A percentile compares a stretch with the other conserved stretches of the same genome.
Conservation (phyloP, 2,113 vertebrate genomes). For the Oreocharis arfaki region DNA sequence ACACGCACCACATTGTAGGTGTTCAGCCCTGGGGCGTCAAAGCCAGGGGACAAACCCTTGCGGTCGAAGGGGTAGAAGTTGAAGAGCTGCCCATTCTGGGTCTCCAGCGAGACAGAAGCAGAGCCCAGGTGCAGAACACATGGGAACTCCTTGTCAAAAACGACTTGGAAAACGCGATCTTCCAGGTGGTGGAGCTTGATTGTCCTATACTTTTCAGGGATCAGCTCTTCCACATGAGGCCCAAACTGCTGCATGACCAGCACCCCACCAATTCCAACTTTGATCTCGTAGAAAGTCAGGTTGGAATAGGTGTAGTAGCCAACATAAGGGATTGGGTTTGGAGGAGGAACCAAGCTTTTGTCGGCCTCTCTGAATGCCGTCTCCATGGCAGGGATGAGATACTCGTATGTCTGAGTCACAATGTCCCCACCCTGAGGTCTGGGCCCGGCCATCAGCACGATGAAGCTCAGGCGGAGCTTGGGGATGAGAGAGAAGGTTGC, state of each 20-base stretch:
- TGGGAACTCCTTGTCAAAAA: slow-evolving; percentile 85
- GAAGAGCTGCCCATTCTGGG: slow-evolving; percentile 87
- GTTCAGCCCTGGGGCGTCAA: slow-evolving; percentile 89
- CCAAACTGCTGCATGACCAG: slow-evolving; percentile 90
- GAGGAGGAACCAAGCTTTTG: slow-evolving; percentile 72
- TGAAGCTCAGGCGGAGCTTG: slow-evolving; percentile 81
- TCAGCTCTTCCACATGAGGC: slow-evolving; percentile 80
- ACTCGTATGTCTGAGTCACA: slow-evolving; percentile 70
- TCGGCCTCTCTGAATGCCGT: slow-evolving; percentile 77
- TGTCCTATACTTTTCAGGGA: slow-evolving; percentile 80
- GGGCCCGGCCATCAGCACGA: slow-evolving; percentile 84
- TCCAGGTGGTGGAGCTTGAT: slow-evolving; percentile 83
- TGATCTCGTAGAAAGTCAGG: slow-evolving; percentile 89
- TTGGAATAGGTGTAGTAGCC: slow-evolving; percentile 90
- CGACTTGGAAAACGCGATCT: slow-evolving; percentile 84
- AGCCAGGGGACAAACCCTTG: slow-evolving; percentile 83
- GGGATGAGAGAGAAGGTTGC: slow-evolving; percentile 87
- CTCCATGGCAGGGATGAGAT: slow-evolving; percentile 84
- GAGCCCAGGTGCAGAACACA: slow-evolving; percentile 81
- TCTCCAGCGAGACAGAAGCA: slow-evolving; percentile 84
- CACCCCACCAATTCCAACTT: slow-evolving; percentile 72
- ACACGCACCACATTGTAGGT: slow-evolving; percentile 84
- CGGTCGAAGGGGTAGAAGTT: slow-evolving; percentile 81
- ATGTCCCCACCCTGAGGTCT: slow-evolving; percentile 78
- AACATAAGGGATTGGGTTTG: slow-evolving; percentile 76